A percentile compares a stretch with the other conserved stretches of the same genome.
Conservation (phyloP, 1,140 invertebrate species). For the Oncopeltus fasciatus region DNA sequence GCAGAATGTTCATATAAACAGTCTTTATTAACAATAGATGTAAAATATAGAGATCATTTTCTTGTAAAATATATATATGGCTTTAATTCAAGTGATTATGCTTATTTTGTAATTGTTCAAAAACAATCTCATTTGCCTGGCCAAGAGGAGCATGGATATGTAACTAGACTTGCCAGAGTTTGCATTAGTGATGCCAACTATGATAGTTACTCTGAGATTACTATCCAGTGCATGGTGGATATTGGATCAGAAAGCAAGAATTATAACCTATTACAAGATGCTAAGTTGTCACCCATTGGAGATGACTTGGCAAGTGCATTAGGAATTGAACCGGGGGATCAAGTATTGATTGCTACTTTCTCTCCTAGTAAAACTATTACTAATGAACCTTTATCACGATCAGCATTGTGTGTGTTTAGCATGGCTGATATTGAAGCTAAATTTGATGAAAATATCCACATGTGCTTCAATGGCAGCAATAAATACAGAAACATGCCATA, state of each 20-base stretch:
- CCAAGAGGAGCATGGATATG: slow-evolving; percentile 77
- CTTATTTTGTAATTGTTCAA: slow-evolving; percentile 90
- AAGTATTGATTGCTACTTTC: slow-evolving; percentile 69
- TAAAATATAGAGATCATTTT: slow-evolving; percentile 87
- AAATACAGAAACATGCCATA: slow-evolving; percentile 85
- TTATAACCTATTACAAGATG: slow-evolving; percentile 86
- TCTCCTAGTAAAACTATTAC: slow-evolving; percentile 68
- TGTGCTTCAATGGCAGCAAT: slow-evolving; percentile 89
- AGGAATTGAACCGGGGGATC: slow-evolving; percentile 58
- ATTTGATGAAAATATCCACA: slow-evolving; percentile 88
- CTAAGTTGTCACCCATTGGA: slow-evolving; percentile 66
- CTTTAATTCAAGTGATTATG: slow-evolving; percentile 85
- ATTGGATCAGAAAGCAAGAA: slow-evolving; percentile 35
- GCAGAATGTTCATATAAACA: slow-evolving; percentile 77
- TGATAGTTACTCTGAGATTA: slow-evolving; percentile 89
- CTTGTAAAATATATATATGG: slow-evolving; percentile 89
- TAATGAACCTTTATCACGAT: slow-evolving; percentile 56
- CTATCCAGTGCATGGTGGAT: slow-evolving; percentile 63
- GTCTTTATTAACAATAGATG: slow-evolving; percentile 77
- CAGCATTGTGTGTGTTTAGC: slow-evolving; percentile 73
- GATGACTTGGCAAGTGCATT: slow-evolving; percentile 63
- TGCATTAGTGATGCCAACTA: slow-evolving; percentile 90
- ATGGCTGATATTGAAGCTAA: slow-evolving; percentile 77
- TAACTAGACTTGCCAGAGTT: slow-evolving; percentile 74
- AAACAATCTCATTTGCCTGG: slow-evolving; percentile 76